These are phyloP conservation scores for Propithecus deckenii DNA, from an alignment of 2,797 vertebrate species.

Conservation along the genomic window DNA sequence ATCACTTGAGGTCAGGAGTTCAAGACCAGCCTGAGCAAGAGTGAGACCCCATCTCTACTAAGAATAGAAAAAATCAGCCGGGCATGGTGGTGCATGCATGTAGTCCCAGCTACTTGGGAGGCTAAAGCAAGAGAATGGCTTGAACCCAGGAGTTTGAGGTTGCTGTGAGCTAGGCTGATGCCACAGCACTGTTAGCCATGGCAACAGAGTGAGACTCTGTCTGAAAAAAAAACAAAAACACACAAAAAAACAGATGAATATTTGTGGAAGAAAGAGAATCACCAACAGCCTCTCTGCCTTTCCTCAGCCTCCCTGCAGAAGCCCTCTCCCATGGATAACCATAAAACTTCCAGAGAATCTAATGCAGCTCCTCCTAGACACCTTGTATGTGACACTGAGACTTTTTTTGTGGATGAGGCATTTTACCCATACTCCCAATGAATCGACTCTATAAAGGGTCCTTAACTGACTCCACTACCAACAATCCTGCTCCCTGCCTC, in stretches of 20 bases:
- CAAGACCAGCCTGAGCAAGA: too few species aligned
- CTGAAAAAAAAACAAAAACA: too few species aligned
- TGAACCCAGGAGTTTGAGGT: too few species aligned
- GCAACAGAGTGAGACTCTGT: too few species aligned
- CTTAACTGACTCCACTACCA: neutral
- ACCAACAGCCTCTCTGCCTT: neutral
- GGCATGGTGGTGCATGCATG: too few species aligned
- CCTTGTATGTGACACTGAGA: neutral
- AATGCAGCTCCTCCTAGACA: neutral
- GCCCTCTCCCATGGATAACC: neutral
- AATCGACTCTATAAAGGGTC: neutral
- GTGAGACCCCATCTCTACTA: too few species aligned
- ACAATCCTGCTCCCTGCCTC: neutral
- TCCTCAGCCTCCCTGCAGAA: neutral
- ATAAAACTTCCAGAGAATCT: neutral
- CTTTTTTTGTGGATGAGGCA: neutral
- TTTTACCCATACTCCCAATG: neutral
- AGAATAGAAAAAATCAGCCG: too few species aligned
- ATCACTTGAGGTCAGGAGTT: too few species aligned
- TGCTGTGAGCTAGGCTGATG: too few species aligned
- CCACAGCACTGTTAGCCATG: too few species aligned
- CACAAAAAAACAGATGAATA: neutral
- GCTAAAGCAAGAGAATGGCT: too few species aligned
- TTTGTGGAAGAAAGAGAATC: constrained; percentile 1
- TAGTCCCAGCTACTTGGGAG: too few species aligned